Evolutionary conservation across 2,797 vertebrate genomes (phyloP).

Genomic region (Smutsia temminckii): DNA sequence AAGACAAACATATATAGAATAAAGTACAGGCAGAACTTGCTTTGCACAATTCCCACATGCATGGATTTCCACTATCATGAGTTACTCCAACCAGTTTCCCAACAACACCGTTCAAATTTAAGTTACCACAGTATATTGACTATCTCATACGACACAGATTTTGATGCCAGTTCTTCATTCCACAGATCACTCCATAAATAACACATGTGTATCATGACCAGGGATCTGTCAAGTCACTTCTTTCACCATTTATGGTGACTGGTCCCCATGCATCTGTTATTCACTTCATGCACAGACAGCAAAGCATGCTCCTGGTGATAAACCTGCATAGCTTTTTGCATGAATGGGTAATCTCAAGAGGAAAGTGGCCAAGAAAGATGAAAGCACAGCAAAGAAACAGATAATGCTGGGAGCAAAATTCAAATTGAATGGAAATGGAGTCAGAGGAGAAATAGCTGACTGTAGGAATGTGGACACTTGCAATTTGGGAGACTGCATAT

Average conservation of each 20-base stretch:
- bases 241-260: neutral
- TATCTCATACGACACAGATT: neutral
- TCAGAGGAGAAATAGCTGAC: neutral
- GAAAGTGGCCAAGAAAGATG: neutral
- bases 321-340: neutral
- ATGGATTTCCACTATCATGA: neutral
- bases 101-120: neutral
- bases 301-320: neutral
- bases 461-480: accelerated
- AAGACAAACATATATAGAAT: neutral
- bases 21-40: neutral
- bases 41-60: neutral
- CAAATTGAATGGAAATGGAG: accelerated
- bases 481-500: accelerated
- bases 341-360: neutral
- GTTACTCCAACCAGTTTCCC: neutral
- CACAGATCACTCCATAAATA: neutral
- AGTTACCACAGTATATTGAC: neutral
- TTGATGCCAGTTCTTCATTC: neutral
- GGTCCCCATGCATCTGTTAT: neutral
- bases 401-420: neutral
- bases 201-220: accelerated
- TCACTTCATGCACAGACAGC: neutral
- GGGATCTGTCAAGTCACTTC: too few relatives aligned
- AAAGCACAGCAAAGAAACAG: neutral